Base-by-base conservation (phyloP, 2,113 vertebrate genomes). In the Trinectes maculatus region DNA sequence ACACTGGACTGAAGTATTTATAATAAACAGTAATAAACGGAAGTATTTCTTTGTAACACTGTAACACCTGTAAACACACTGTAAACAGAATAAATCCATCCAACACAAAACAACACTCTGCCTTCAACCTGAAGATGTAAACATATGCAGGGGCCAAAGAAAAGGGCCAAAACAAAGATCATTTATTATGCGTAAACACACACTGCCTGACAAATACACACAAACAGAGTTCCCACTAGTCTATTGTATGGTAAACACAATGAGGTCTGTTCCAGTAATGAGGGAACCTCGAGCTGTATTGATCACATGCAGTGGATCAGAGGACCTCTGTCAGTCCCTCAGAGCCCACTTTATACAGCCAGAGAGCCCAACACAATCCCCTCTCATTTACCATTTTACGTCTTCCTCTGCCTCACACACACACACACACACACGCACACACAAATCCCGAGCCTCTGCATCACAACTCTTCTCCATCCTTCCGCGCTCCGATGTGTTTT, bases 241-340 rank as follows among this genome's bases (percentile, higher is more conserved):
- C 80, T 29, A 73, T 76, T 84, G 70, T 74, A 77, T 60, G 64
- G 77, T 74, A 82, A 87, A 87, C 77, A 77, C 74, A 82, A 80
- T 63, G 68, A 83, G 84, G 70, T 77, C 77, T 85, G 60, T 51
- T 74, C 59, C 54, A 59, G 82, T 88, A 88, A 91, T 89, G 86
- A 90, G 85, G 77, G 56, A 80, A 87, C 51, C 65, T 66, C 67
- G 79, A 62, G 74, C 70, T 36, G 70, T 90, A 90, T 91, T 82
- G 87, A 91, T 91, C 77, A 83, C 70, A 84, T 77, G 64, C 82
- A 72, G 84, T 84, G 86, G 82, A 86, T 83, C 77, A 85, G 76
- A 84, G 69, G 78, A 82, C 90, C 83, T 89, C 80, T 80, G 74
- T 71, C 77, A 79, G 80, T 85, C 86, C 90, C 86, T 77, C 63